Base-by-base conservation (phyloP, 2,888 invertebrate genomes). In the Hirtodrosophila alboralis region DNA sequence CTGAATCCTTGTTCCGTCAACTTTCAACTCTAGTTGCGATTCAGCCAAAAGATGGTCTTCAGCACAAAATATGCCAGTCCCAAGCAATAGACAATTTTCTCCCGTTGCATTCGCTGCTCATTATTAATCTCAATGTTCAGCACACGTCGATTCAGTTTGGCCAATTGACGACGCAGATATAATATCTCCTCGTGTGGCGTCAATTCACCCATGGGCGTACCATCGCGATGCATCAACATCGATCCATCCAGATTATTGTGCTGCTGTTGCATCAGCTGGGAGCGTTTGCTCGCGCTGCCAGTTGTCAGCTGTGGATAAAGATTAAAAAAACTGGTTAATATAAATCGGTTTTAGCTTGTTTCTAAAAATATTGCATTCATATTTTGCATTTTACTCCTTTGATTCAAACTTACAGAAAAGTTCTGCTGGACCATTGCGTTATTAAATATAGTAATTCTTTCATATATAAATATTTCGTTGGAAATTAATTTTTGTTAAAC, bases 51-150 rank as follows among this genome's bases (percentile, higher is more conserved):
- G 74, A 97, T 93, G 45, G 96, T 93, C 92, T 97, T 97, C 75
- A 97, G 92, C 74, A 97, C 91, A 89, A 97, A 93, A 90, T 97
- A 97, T 23, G 96, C 95, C 79, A 97, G 92, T 21, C 97, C 95
- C 77, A 96, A 91, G 58, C 96, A 95, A 88, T 96, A 96, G 38
- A 96, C 92, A 80, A 97, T 93, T 88, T 97, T 95, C 87, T 98
- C 97, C 74, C 96, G 94, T 88, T 97, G 96, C 83, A 96, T 94
- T 58, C 96, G 92, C 87, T 95, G 95, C 75, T 95, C 92, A 88
- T 95, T 95, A 84, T 97, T 97, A 63, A 96, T 93, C 91, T 98
- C 97, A 66, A 98, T 93, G 4, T 95, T 93, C 92, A 96, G 94
- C 6, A 98, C 95, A 13, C 97, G 94, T 40, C 97, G 93, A 89